Conservation (phyloP, 2,113 vertebrate genomes). For the Gobiocypris rarus region DNA sequence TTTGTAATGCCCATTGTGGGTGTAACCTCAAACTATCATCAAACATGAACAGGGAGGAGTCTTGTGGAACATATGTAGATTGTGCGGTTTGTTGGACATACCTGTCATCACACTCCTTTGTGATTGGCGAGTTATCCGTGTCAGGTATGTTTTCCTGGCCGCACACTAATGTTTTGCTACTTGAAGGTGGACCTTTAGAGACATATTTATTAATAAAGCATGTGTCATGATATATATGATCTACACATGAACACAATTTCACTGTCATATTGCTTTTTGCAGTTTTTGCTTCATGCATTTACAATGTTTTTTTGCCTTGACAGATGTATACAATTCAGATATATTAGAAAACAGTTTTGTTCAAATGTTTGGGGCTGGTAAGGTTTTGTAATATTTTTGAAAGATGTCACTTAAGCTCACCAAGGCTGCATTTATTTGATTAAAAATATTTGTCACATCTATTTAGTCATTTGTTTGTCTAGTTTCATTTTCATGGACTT, state of each 20-base stretch:
- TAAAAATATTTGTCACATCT: background rate
- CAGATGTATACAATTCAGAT: background rate
- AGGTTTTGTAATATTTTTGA: too few relatives aligned
- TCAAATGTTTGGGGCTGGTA: background rate
- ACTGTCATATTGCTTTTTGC: too few relatives aligned
- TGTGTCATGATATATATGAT: background rate
- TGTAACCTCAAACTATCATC: background rate
- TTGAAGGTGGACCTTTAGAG: conserved; percentile 89
- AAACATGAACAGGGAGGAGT: background rate
- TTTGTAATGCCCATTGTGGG: background rate
- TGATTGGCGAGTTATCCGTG: conserved; percentile 83
- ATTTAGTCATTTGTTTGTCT: too few relatives aligned
- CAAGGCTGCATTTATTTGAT: too few relatives aligned
- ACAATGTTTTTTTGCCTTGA: background rate
- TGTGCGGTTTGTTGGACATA: conserved; percentile 62
- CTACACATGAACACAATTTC: background rate
- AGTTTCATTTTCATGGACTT: too few relatives aligned
- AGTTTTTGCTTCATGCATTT: background rate
- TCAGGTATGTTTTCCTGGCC: conserved; percentile 91
- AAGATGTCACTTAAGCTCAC: too few relatives aligned
- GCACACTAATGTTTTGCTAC: conserved; percentile 90
- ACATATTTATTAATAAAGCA: background rate
- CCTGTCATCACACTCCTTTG: conserved; percentile 92
- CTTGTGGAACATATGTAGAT: background rate
- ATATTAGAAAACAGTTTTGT: background rate